Evolutionary conservation across 2,888 invertebrate genomes (phyloP).

Genomic region (Protonemura montana): DNA sequence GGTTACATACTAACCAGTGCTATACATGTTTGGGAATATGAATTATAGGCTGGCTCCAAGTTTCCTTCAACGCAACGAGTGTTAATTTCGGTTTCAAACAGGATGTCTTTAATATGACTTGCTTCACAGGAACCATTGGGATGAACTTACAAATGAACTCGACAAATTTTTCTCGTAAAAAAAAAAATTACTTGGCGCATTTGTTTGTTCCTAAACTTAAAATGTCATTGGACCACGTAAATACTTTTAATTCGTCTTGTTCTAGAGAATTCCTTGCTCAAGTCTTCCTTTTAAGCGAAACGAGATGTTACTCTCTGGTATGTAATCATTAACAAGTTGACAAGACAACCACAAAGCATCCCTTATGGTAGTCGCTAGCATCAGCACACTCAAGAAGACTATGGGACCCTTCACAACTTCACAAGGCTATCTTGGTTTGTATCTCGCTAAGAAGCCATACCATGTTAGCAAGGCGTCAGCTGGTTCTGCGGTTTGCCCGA

Average conservation of each 20-base stretch:
- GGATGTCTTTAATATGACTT: slow-evolving; percentile 7
- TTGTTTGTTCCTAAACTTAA: not conserved
- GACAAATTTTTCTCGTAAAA: not conserved
- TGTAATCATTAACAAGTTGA: not conserved
- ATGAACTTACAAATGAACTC: not conserved
- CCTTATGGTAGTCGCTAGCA: not conserved
- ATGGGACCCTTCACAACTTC: not conserved
- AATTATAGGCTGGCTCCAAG: slow-evolving; percentile 14
- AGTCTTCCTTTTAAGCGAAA: not conserved
- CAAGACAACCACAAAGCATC: not conserved
- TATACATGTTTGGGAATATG: slow-evolving; percentile 16
- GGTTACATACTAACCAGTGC: not conserved
- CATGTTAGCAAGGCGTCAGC: not conserved
- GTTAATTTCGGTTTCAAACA: not conserved
- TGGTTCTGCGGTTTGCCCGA: not conserved
- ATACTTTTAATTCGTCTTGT: not conserved
- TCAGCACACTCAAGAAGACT: not conserved
- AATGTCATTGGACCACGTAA: not conserved
- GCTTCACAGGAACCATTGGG: not conserved
- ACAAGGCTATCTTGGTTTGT: not conserved
- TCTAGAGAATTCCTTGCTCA: not conserved
- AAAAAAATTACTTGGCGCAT: not conserved
- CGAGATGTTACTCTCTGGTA: not conserved
- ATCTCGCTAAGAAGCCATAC: not conserved
- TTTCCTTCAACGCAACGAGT: not conserved